Evolutionary conservation across 2,113 vertebrate species (phyloP).

Genomic region (Calypte anna): DNA sequence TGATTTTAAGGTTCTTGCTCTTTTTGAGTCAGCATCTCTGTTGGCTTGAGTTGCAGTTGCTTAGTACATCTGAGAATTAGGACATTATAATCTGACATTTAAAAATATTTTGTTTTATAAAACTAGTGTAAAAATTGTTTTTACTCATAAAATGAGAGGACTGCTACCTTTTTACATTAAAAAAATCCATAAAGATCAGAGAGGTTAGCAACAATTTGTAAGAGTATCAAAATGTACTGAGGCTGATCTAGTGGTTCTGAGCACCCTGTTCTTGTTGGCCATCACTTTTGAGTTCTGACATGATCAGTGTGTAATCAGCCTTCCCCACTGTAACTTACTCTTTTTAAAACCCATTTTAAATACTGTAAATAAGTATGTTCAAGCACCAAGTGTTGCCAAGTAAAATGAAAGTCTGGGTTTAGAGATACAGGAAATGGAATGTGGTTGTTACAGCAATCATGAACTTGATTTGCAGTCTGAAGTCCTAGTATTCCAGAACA

Average conservation of each 20-base stretch:
- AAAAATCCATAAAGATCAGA: not conserved
- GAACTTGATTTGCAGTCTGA: not conserved
- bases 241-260: not conserved
- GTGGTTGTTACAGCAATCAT: not conserved
- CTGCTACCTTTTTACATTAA: not conserved
- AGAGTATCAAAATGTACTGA: not conserved
- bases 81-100: not conserved
- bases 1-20: not conserved
- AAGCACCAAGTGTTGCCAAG: not conserved
- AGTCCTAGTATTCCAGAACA: not conserved
- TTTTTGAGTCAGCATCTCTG: not conserved
- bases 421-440: not conserved
- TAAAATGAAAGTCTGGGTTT: not conserved
- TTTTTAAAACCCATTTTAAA: not conserved
- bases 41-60: not conserved
- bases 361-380: not conserved
- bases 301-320: not conserved
- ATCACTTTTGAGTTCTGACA: not conserved
- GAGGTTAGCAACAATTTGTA: not conserved
- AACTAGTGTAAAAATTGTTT: not conserved
- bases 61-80: not conserved
- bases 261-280: not conserved
- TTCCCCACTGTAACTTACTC: not conserved
- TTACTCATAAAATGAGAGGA: not conserved
- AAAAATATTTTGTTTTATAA: not conserved